A percentile compares a stretch with the other conserved stretches of the same genome.
phyloP scores from a whole-genome alignment of 2,888 invertebrate genomes.

The Ochropacha duplaris region DNA sequence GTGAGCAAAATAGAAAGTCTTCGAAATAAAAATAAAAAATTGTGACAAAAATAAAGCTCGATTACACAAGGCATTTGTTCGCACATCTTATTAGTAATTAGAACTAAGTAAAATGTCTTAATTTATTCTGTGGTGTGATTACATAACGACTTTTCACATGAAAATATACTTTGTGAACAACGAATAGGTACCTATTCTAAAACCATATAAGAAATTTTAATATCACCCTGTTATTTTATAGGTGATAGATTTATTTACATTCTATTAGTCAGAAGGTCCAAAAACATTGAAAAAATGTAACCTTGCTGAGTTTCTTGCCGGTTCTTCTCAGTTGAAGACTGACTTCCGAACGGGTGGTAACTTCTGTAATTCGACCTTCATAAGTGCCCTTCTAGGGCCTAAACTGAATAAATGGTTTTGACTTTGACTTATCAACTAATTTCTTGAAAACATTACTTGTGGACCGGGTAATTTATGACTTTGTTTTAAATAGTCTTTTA shows the following conservation, averaged over 20 bases:
- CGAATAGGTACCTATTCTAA: not conserved
- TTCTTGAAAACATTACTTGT: no score
- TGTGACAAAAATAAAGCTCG: slow-evolving; percentile 41
- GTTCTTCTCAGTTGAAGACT: no score
- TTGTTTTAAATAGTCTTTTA: not conserved
- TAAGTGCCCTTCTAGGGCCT: no score
- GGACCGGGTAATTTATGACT: not conserved
- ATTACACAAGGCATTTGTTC: slow-evolving; percentile 37
- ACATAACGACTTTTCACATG: not conserved
- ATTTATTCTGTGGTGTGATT: not conserved
- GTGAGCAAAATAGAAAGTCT: slow-evolving; percentile 16
- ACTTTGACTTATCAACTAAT: no score
- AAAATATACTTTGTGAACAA: not conserved
- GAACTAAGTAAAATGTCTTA: slow-evolving; percentile 16
- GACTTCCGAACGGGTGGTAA: no score
- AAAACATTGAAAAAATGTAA: no score
- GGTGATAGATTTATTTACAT: not conserved
- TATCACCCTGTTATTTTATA: not conserved
- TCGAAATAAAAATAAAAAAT: slow-evolving; percentile 24
- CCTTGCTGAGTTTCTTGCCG: no score
- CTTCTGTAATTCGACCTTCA: no score
- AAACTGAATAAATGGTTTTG: no score
- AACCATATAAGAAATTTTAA: not conserved
- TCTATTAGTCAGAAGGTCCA: no score
- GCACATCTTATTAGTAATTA: slow-evolving; percentile 12